A percentile compares a stretch with the other conserved stretches of the same genome.
Conservation (phyloP, 2,888 invertebrate genomes). For the Melinaea menophilus region DNA sequence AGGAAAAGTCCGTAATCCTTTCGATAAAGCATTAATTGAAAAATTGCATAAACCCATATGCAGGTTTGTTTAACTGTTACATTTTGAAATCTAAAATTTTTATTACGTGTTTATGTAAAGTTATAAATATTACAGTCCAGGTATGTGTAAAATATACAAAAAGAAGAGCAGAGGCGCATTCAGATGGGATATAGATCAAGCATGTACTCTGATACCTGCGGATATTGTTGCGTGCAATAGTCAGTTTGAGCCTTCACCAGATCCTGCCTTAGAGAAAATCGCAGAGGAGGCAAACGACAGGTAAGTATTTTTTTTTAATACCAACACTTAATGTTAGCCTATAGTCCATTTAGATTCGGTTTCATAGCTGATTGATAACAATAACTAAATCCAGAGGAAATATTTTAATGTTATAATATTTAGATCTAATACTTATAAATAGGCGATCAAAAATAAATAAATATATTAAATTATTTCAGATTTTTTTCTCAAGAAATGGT, state of each 20-base stretch:
- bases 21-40: conserved; percentile 81
- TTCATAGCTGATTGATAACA: too few relatives aligned
- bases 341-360: too few relatives aligned
- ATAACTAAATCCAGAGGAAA: too few relatives aligned
- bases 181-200: conserved; percentile 84
- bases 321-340: too few relatives aligned
- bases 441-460: conserved; percentile 3
- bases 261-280: conserved; percentile 80
- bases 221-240: conserved; percentile 82
- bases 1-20: conserved; percentile 81
- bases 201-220: conserved; percentile 81
- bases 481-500: conserved; percentile 79
- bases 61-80: conserved; percentile 68
- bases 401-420: too few relatives aligned
- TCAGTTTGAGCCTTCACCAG: conserved; percentile 79
- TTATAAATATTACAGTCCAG: conserved; percentile 51
- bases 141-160: conserved; percentile 74
- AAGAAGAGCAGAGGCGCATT: conserved; percentile 58
- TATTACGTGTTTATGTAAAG: background rate
- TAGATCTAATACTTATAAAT: too few relatives aligned
- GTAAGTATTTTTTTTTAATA: conserved; percentile 41
- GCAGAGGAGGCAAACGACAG: conserved; percentile 83
- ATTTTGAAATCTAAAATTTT: conserved; percentile 7
- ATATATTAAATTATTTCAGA: conserved; percentile 41
- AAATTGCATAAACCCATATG: conserved; percentile 83